A percentile compares a stretch with the other conserved stretches of the same genome.
phyloP scores from a whole-genome alignment of 1,140 invertebrate genomes.

The Aphaenogaster ashmeadi region DNA sequence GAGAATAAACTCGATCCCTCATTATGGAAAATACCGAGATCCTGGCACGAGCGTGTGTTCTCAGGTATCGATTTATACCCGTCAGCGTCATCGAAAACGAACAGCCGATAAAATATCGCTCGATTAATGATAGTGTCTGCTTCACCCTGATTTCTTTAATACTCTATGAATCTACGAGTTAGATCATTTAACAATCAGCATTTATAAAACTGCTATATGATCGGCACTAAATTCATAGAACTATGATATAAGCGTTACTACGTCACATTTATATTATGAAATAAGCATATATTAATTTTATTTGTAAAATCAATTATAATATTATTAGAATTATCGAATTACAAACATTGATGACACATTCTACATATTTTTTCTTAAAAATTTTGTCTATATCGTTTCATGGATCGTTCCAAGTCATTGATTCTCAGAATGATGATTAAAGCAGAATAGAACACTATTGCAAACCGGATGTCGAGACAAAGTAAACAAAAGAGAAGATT shows the following conservation, averaged over 20 bases:
- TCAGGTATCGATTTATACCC: constrained; percentile 52
- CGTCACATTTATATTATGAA: background rate
- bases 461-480: background rate
- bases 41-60: background rate
- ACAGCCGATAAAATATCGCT: constrained; percentile 14
- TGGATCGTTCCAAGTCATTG: background rate
- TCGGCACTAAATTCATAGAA: background rate
- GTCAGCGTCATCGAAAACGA: constrained; percentile 7
- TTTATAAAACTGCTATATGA: background rate
- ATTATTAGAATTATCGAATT: constrained; percentile 16
- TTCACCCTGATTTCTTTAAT: background rate
- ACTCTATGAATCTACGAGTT: background rate
- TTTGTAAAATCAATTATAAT: too few species aligned
- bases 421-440: background rate
- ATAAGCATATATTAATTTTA: background rate
- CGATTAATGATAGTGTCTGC: background rate
- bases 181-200: background rate
- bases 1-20: constrained; percentile 73
- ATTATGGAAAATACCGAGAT: constrained; percentile 78
- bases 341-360: background rate
- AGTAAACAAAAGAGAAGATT: background rate
- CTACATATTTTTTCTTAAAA: background rate
- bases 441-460: background rate
- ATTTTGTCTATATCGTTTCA: background rate
- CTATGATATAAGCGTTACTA: background rate